Base-by-base conservation (phyloP, 2,797 vertebrate species). In the Leptatherina wallacei region DNA sequence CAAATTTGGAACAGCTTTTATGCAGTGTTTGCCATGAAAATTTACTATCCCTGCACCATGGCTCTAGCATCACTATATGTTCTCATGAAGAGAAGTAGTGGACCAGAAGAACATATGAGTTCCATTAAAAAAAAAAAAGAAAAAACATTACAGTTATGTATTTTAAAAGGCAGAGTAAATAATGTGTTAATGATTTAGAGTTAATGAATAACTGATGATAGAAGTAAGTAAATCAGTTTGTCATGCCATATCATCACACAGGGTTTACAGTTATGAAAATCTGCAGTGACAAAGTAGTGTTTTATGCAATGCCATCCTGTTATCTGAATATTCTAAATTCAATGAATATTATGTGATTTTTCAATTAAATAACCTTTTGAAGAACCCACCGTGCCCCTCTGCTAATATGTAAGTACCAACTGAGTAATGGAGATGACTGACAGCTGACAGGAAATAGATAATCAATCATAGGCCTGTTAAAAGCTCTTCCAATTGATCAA, bases 401-500 rank as follows among this genome's bases (percentile, higher is more conserved):
- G 44, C 42, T 63, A 49, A 59, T 33, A 33, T 32, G 18, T 27
- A 40, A 70, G 38, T 62, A 60, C 62, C 65, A 55, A 44, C 24
- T 51, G 51, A 59, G 47, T 57, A 57, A 81, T 67, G 51, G 65
- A 67, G 79, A 84, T 90, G 89, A 92, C 69, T 91, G 92, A 82
- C 92, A 90, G 86, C 83, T 84, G 90, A 86, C 84, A 81, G 77
- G 36, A 75, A 85, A 70, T 54, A 71, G 85, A 69, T 81, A 88
- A 86, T 92, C 83, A 88, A 85, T 90, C 88, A 80, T 56, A 77
- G 68, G 76, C 81, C 74, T 67, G 77, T 87, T 85, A 76, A 65
- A 70, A 85, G 82, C 65, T 86, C 55, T 5, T 69, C 75, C 82
- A 85, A 92, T 92, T 87, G 84, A 90, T 92, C 78, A 83, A 75